A percentile compares a stretch with the other conserved stretches of the same genome.
These are phyloP conservation scores for Amniataba percoides DNA, from an alignment of 2,797 vertebrate species.

Conservation along the genomic window DNA sequence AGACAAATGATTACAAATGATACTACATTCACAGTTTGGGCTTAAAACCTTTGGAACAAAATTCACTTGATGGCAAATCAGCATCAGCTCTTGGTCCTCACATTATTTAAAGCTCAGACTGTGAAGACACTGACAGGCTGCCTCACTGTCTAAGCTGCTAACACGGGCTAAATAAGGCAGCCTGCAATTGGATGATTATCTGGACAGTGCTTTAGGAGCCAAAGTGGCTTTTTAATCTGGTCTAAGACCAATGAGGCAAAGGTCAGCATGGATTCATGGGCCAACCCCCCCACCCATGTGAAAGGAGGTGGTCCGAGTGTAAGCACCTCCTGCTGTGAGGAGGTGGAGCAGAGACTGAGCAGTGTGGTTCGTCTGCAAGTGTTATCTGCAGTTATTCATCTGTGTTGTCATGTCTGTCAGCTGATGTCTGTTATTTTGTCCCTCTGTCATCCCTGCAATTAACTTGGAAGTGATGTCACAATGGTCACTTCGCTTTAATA, in stretches of 20 bases:
- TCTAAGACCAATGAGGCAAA: slow-evolving; percentile 43
- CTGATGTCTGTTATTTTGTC: slow-evolving; percentile 1
- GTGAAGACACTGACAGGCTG: slow-evolving; percentile 4
- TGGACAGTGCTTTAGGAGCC: slow-evolving; percentile 51
- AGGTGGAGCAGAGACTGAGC: background rate
- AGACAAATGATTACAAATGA: too few species aligned
- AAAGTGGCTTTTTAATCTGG: slow-evolving; percentile 73
- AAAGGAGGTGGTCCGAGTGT: background rate
- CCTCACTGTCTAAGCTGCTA: slow-evolving; percentile 66
- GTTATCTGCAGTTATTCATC: background rate
- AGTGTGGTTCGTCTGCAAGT: slow-evolving; percentile 4
- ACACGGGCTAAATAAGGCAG: slow-evolving; percentile 73
- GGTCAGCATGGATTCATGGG: slow-evolving; percentile 35
- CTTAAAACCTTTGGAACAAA: too few species aligned
- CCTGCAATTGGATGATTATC: slow-evolving; percentile 78
- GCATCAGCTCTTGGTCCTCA: background rate
- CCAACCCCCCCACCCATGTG: slow-evolving; percentile 1
- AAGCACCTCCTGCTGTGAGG: slow-evolving; percentile 17
- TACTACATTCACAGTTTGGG: too few species aligned
- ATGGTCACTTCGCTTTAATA: slow-evolving; percentile 11
- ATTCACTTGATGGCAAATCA: too few species aligned
- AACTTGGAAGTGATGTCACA: background rate
- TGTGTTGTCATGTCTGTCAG: slow-evolving; percentile 9
- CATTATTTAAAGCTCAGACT: background rate
- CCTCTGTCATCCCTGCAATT: background rate